phyloP scores from a whole-genome alignment of 2,797 vertebrate genomes.

The Hypotaenidia okinawae region DNA sequence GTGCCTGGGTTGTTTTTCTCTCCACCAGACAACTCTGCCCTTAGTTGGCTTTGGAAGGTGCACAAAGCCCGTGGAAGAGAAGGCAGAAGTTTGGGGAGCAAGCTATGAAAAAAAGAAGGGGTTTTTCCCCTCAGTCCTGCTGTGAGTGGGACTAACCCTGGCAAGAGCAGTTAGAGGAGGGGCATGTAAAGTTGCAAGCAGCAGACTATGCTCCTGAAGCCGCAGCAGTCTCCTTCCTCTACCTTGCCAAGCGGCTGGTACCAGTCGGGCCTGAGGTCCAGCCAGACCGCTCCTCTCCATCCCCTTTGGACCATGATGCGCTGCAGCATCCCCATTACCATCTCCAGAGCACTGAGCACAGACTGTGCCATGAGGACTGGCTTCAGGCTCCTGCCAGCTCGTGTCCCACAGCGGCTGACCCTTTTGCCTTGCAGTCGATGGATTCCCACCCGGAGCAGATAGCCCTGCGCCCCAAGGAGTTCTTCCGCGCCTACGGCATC shows the following conservation, averaged over 20 bases:
- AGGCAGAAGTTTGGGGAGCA: background rate
- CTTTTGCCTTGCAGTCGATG: slow-evolving; percentile 83
- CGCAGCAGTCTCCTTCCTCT: background rate
- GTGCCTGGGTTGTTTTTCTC: background rate
- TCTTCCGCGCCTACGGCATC: slow-evolving; percentile 91
- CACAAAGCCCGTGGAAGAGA: background rate
- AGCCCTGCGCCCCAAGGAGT: slow-evolving; percentile 88
- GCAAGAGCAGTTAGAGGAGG: background rate
- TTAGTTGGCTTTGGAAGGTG: background rate
- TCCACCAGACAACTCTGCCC: background rate
- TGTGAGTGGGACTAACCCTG: background rate
- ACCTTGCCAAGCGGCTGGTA: background rate
- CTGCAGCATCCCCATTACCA: background rate
- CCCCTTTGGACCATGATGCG: background rate
- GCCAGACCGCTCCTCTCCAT: background rate
- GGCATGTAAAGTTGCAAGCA: background rate
- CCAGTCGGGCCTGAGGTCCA: rapidly evolving
- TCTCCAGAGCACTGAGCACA: background rate
- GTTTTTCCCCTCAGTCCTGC: background rate
- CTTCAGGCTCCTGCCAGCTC: background rate
- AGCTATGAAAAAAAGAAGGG: background rate
- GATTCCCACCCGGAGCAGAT: slow-evolving; percentile 94
- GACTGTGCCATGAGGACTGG: background rate
- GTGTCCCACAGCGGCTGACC: background rate
- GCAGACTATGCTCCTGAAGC: background rate